Evolutionary conservation across 2,888 invertebrate genomes (phyloP).

Genomic region (Sericinus montela): DNA sequence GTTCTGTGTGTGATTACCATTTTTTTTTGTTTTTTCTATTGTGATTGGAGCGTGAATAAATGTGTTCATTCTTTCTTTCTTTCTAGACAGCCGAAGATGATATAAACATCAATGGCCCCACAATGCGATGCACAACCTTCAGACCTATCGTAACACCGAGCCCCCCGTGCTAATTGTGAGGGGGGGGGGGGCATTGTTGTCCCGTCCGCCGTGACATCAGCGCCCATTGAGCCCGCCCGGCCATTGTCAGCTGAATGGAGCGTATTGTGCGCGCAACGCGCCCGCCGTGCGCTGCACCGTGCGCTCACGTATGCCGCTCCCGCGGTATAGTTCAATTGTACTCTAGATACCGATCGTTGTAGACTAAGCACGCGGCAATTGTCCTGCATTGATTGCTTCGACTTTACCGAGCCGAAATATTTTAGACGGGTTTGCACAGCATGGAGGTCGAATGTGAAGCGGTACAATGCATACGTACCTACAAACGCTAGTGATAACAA

Average conservation of each 20-base stretch:
- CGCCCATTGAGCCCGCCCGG: not conserved
- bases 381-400: not conserved
- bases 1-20: no score
- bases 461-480: no score
- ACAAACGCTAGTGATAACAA: no score
- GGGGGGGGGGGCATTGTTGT: slow-evolving; percentile 1
- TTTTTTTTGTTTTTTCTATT: no score
- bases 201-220: slow-evolving; percentile 5
- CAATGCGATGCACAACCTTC: not conserved
- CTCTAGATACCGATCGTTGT: not conserved
- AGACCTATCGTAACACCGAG: not conserved
- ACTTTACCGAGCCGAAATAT: not conserved
- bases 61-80: no score
- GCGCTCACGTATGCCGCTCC: not conserved
- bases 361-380: no score
- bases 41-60: no score
- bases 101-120: no score
- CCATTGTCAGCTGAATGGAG: not conserved
- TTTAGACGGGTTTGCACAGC: no score
- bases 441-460: no score
- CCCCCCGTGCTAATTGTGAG: not conserved
- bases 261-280: not conserved
- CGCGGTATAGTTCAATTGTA: not conserved
- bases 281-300: not conserved
- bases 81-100: no score